phyloP scores from a whole-genome alignment of 2,888 invertebrate species.

The Scaptomyza cyrtandrae region DNA sequence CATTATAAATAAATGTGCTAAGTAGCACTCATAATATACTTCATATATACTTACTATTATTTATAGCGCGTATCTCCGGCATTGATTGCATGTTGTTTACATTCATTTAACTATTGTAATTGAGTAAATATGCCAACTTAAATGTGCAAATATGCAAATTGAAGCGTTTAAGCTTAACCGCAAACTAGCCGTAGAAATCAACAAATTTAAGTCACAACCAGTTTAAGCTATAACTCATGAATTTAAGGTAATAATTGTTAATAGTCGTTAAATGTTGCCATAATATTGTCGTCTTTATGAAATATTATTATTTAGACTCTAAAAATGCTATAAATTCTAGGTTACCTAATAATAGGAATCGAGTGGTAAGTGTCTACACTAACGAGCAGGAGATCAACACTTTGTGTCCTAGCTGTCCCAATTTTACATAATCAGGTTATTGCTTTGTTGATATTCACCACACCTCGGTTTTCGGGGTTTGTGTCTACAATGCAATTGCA shows the following conservation, averaged over 20 bases:
- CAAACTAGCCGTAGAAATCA: slow-evolving; percentile 22
- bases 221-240: slow-evolving; percentile 18
- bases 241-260: neutral
- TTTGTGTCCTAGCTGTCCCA: neutral
- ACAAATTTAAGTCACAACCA: slow-evolving; percentile 31
- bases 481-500: neutral
- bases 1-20: slow-evolving; percentile 52
- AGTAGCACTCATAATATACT: slow-evolving; percentile 41
- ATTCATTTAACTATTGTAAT: slow-evolving; percentile 41
- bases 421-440: neutral
- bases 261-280: neutral
- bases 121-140: slow-evolving; percentile 39
- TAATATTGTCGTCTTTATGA: slow-evolving; percentile 1
- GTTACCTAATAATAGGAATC: neutral
- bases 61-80: slow-evolving; percentile 42
- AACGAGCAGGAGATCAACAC: slow-evolving; percentile 2
- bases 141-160: slow-evolving; percentile 13
- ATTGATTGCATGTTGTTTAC: slow-evolving; percentile 56
- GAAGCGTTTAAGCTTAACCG: slow-evolving; percentile 25
- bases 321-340: neutral
- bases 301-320: neutral
- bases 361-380: slow-evolving; percentile 11
- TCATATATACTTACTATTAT: slow-evolving; percentile 20
- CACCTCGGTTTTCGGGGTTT: neutral
- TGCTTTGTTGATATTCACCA: neutral